phyloP scores from a whole-genome alignment of 2,113 vertebrate species.

The Progne subis region DNA sequence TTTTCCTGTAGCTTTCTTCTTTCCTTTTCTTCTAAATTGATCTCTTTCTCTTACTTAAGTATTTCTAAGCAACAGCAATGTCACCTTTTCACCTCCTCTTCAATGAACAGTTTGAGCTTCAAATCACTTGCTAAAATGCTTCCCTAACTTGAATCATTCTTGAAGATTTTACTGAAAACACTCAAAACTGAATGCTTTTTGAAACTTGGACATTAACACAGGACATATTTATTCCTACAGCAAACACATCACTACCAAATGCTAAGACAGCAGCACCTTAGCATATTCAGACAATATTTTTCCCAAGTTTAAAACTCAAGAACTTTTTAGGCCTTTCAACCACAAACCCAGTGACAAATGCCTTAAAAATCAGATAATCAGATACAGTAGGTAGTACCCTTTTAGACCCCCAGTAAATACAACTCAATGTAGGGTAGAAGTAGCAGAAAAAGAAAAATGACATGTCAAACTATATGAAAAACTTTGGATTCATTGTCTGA shows the following conservation, averaged over 20 bases:
- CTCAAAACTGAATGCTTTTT: neutral
- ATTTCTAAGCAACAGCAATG: slow-evolving; percentile 42
- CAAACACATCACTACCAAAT: neutral
- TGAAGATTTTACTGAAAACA: neutral
- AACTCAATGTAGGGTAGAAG: neutral
- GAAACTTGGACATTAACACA: neutral
- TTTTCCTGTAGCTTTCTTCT: slow-evolving; percentile 46
- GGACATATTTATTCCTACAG: neutral
- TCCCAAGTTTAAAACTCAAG: neutral
- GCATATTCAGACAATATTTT: neutral
- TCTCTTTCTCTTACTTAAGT: slow-evolving; percentile 44
- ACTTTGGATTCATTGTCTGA: neutral
- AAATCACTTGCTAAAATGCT: neutral
- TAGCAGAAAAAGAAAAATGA: neutral
- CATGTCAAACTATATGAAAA: neutral
- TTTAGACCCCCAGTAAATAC: neutral
- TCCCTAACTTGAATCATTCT: neutral
- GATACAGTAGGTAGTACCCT: neutral
- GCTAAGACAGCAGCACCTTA: neutral
- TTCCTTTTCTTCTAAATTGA: neutral
- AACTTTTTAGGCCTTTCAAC: neutral
- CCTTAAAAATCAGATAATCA: neutral
- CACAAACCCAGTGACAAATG: neutral
- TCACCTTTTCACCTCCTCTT: slow-evolving; percentile 35
- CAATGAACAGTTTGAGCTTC: slow-evolving; percentile 11